A percentile compares a stretch with the other conserved stretches of the same genome.
These are phyloP conservation scores for Phymatocera aterrima DNA, from an alignment of 2,888 invertebrate species.

Conservation along the genomic window DNA sequence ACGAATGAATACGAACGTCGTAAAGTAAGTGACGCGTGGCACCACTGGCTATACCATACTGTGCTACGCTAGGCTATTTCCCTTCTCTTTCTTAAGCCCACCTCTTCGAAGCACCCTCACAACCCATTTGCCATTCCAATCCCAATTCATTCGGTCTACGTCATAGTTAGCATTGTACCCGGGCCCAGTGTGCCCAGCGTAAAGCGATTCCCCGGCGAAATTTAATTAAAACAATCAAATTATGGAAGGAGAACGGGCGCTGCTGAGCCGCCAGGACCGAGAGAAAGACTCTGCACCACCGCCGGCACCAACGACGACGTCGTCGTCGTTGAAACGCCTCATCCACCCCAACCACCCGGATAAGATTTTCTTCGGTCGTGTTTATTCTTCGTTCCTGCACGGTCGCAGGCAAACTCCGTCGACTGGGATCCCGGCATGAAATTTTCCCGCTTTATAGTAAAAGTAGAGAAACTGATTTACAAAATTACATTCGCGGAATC, in stretches of 20 bases:
- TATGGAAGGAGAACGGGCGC: conserved; percentile 70
- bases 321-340: conserved; percentile 9
- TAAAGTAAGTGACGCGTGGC: conserved; percentile 46
- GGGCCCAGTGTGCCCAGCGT: conserved; percentile 70
- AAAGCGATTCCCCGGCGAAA: conserved; percentile 72
- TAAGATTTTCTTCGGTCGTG: conserved; percentile 68
- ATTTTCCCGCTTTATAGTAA: background rate
- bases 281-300: conserved; percentile 47
- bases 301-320: conserved; percentile 32
- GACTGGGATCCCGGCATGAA: background rate
- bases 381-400: conserved; percentile 60
- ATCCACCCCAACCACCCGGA: conserved; percentile 53
- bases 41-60: conserved; percentile 31
- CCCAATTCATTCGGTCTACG: conserved; percentile 60
- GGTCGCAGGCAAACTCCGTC: conserved; percentile 13
- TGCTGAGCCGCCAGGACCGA: conserved; percentile 66
- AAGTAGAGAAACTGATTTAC: background rate
- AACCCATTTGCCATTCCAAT: conserved; percentile 64
- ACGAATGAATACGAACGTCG: conserved; percentile 39
- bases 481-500: background rate
- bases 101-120: conserved; percentile 31
- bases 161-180: conserved; percentile 72
- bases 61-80: conserved; percentile 19
- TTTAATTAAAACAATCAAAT: conserved; percentile 76
- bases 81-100: conserved; percentile 11